Evolutionary conservation across 2,113 vertebrate species (phyloP).

Genomic region (Mionectes macconnelli): DNA sequence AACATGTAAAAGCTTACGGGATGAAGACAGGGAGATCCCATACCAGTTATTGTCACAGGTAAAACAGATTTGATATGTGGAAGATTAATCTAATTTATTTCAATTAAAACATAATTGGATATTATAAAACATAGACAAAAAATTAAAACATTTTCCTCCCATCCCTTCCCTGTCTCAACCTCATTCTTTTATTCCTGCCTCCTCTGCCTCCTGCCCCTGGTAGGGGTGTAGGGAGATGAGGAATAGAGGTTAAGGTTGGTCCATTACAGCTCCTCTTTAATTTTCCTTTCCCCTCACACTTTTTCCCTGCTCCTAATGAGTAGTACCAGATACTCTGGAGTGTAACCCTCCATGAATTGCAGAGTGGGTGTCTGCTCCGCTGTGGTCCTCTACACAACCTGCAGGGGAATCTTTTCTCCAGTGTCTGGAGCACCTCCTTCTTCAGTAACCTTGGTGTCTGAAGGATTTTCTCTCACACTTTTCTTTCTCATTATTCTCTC

Average conservation of each 20-base stretch:
- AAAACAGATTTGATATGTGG: background rate
- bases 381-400: background rate
- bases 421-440: background rate
- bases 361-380: background rate
- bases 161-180: background rate
- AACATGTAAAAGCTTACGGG: background rate
- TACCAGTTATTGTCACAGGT: background rate
- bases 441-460: background rate
- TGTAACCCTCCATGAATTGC: accelerated
- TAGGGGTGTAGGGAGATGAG: accelerated
- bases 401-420: background rate
- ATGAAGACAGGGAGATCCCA: background rate
- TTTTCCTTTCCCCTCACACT: background rate
- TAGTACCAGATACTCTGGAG: background rate
- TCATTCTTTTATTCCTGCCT: background rate
- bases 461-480: background rate
- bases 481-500: background rate
- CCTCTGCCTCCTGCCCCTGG: background rate
- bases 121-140: background rate
- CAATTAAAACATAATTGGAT: background rate
- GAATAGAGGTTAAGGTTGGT: background rate
- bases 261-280: background rate
- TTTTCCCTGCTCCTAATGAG: background rate
- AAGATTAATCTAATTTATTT: background rate
- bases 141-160: background rate